phyloP scores from a whole-genome alignment of 2,113 vertebrate species.

The Aphyosemion australe region DNA sequence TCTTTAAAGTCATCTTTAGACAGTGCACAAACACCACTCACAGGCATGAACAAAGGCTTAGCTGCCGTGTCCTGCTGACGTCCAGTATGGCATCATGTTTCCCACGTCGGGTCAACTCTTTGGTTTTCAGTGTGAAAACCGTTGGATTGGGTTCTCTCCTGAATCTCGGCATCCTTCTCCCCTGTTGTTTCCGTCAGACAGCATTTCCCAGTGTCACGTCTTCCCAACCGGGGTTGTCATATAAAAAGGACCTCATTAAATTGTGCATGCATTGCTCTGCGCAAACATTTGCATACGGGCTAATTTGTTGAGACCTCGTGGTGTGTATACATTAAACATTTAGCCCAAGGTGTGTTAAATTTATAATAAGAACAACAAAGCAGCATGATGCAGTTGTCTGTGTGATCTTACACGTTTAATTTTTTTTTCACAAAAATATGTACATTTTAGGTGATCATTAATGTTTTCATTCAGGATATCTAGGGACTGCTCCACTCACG shows the following conservation, averaged over 20 bases:
- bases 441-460: background rate
- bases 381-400: background rate
- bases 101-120: background rate
- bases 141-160: background rate
- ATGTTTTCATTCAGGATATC: conserved; percentile 28
- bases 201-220: background rate
- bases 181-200: background rate
- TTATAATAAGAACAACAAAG: background rate
- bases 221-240: background rate
- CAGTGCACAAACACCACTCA: background rate
- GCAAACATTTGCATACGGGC: background rate
- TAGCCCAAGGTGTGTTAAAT: background rate
- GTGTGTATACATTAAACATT: background rate
- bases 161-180: background rate
- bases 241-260: background rate
- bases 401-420: background rate
- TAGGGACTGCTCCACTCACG: conserved; percentile 15
- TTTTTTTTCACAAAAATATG: background rate
- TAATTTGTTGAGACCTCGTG: background rate
- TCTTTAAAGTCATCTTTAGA: too few relatives aligned
- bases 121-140: background rate
- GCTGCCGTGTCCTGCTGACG: background rate
- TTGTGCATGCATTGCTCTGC: background rate
- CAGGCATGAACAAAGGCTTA: background rate
- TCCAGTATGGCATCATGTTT: background rate